These are phyloP conservation scores for Alethe castanea DNA, from an alignment of 2,113 vertebrate genomes.

Conservation along the genomic window DNA sequence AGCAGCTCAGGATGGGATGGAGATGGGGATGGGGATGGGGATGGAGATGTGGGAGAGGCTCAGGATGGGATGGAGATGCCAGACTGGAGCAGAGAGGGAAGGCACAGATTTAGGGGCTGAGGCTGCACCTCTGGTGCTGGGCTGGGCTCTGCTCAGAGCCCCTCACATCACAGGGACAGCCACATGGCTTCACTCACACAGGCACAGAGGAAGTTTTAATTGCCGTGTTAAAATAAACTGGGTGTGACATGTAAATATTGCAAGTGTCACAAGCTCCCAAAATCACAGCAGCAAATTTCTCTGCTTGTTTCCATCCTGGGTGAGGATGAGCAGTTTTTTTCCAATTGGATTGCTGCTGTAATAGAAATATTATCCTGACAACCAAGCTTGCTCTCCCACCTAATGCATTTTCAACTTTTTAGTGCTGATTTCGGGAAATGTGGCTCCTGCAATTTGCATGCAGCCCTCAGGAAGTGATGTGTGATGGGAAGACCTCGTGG, in stretches of 20 bases:
- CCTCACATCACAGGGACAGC: fast-evolving
- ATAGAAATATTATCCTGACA: slow-evolving; percentile 44
- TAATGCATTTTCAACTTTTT: slow-evolving; percentile 40
- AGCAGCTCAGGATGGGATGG: neutral
- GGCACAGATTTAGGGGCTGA: neutral
- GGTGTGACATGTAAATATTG: neutral
- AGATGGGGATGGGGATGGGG: neutral
- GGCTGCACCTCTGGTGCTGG: neutral
- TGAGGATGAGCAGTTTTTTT: neutral
- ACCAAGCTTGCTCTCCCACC: slow-evolving; percentile 19
- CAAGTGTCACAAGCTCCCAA: neutral
- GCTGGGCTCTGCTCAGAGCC: neutral
- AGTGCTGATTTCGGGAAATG: slow-evolving; percentile 53
- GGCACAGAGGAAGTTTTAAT: neutral
- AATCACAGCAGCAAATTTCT: neutral
- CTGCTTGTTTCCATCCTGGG: neutral
- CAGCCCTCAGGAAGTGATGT: neutral
- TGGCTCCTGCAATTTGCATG: slow-evolving; percentile 29
- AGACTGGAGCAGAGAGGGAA: neutral
- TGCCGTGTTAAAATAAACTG: neutral
- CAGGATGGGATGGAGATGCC: neutral
- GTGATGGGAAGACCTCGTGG: neutral
- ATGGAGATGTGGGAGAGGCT: fast-evolving
- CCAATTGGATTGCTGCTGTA: slow-evolving; percentile 31
- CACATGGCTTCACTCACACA: neutral